phyloP scores from a whole-genome alignment of 2,888 invertebrate genomes.

The Caenorhabditis virilis region DNA sequence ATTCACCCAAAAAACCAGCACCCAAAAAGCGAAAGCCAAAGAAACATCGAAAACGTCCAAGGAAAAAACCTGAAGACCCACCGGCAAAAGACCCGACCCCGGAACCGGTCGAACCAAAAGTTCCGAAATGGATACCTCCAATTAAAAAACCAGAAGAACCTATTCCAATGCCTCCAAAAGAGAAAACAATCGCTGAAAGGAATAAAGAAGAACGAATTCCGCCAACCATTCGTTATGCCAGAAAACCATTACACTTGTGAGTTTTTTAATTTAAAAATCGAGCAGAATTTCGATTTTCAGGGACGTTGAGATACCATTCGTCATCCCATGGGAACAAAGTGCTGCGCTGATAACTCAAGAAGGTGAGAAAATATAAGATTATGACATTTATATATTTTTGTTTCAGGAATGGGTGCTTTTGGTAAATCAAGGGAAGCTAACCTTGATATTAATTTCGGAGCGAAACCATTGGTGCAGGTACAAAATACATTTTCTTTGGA shows the following conservation, averaged over 20 bases:
- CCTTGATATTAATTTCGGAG: slow-evolving; percentile 42
- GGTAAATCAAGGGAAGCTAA: slow-evolving; percentile 51
- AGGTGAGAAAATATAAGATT: slow-evolving; percentile 7
- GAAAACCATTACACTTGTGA: slow-evolving; percentile 55
- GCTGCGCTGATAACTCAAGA: slow-evolving; percentile 50
- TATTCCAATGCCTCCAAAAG: slow-evolving; percentile 58
- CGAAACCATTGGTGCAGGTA: slow-evolving; percentile 39
- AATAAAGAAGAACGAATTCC: slow-evolving; percentile 57
- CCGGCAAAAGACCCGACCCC: slow-evolving; percentile 20
- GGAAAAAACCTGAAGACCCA: slow-evolving; percentile 17
- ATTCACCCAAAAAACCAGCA: slow-evolving; percentile 10
- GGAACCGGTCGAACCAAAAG: slow-evolving; percentile 29
- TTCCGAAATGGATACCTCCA: slow-evolving; percentile 57
- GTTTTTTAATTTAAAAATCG: slow-evolving; percentile 11
- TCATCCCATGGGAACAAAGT: slow-evolving; percentile 58
- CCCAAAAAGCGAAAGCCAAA: slow-evolving; percentile 34
- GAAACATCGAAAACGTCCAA: slow-evolving; percentile 23
- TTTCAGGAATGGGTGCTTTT: slow-evolving; percentile 62
- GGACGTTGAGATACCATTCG: slow-evolving; percentile 57
- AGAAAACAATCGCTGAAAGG: slow-evolving; percentile 55
- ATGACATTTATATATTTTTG: too few species aligned
- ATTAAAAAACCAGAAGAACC: slow-evolving; percentile 41
- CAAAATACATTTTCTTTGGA: too few species aligned
- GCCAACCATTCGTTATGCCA: slow-evolving; percentile 57
- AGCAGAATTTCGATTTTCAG: slow-evolving; percentile 27